Conservation (phyloP, 2,113 vertebrate genomes). For the Hippocampus mohnikei region DNA sequence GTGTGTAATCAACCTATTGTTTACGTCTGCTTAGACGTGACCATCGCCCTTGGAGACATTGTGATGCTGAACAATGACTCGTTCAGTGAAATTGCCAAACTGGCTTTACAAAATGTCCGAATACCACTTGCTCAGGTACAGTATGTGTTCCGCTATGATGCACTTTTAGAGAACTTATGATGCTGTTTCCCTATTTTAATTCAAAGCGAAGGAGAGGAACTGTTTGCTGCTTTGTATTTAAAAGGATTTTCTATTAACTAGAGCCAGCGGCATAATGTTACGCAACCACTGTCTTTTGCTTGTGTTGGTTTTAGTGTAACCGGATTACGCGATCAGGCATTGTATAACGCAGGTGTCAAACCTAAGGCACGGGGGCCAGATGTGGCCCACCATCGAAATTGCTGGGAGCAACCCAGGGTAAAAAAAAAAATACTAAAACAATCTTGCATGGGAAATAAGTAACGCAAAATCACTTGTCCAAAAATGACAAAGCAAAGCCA, state of each 20-base stretch:
- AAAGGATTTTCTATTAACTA: background rate
- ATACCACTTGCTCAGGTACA: constrained; percentile 69
- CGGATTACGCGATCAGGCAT: background rate
- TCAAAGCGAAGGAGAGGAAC: background rate
- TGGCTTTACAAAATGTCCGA: constrained; percentile 34
- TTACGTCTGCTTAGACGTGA: constrained; percentile 46
- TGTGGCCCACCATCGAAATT: no score
- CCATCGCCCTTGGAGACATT: constrained; percentile 55
- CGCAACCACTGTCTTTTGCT: background rate
- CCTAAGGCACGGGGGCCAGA: no score
- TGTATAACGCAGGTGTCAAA: background rate
- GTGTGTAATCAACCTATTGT: background rate
- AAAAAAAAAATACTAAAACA: no score
- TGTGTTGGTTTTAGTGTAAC: background rate
- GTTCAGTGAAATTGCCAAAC: constrained; percentile 29
- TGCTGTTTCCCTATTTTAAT: background rate
- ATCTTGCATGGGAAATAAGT: no score
- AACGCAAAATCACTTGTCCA: no score
- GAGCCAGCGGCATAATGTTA: background rate
- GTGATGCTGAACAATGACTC: constrained; percentile 37
- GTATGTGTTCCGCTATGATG: no score
- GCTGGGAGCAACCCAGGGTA: no score
- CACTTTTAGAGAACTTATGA: background rate
- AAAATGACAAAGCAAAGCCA: no score
- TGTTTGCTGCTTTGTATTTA: no score